These are phyloP conservation scores for Tinea trinotella DNA, from an alignment of 2,888 invertebrate species.

Conservation along the genomic window DNA sequence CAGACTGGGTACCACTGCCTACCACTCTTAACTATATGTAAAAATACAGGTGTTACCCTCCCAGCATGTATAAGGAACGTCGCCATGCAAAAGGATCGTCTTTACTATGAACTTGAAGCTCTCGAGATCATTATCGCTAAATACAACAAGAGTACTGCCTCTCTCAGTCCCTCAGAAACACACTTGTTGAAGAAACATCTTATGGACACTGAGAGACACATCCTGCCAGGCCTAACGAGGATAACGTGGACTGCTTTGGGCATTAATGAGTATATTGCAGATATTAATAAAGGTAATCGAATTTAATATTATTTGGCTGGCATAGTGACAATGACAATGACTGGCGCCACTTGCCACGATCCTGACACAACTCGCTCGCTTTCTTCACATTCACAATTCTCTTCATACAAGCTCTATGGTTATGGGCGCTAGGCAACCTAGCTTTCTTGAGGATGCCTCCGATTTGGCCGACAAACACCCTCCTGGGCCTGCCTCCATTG, in stretches of 20 bases:
- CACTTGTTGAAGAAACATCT: conserved; percentile 79
- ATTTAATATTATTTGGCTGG: too few relatives aligned
- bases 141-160: conserved; percentile 77
- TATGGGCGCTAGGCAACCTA: too few relatives aligned
- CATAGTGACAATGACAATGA: too few relatives aligned
- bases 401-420: too few relatives aligned
- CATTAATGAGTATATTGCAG: conserved; percentile 78
- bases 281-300: conserved; percentile 62
- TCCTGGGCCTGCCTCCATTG: too few relatives aligned
- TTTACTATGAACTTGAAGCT: conserved; percentile 77
- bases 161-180: conserved; percentile 80
- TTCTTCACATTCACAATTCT: too few relatives aligned
- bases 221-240: conserved; percentile 85
- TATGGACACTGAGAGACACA: conserved; percentile 79
- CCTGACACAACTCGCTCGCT: too few relatives aligned
- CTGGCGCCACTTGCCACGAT: too few relatives aligned
- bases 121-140: conserved; percentile 71
- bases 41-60: conserved; percentile 43
- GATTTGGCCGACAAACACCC: too few relatives aligned
- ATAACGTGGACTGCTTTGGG: conserved; percentile 91
- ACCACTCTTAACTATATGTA: not conserved
- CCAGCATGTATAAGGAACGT: conserved; percentile 65
- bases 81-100: conserved; percentile 74
- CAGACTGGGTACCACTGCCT: too few relatives aligned
- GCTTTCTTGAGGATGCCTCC: too few relatives aligned